These are phyloP conservation scores for Melitaea athalia DNA, from an alignment of 2,888 invertebrate species.

Conservation along the genomic window DNA sequence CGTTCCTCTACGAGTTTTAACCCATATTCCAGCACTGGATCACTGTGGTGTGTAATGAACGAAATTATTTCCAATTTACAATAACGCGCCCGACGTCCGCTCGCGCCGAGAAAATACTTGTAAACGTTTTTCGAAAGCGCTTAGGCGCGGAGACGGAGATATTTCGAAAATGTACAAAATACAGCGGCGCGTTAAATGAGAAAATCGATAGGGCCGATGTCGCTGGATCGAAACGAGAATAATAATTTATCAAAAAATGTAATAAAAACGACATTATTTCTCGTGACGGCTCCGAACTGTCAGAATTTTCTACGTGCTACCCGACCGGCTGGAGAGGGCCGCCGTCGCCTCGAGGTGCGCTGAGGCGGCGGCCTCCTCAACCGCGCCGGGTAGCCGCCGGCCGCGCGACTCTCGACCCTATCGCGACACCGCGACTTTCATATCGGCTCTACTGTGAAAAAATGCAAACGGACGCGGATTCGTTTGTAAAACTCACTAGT, in stretches of 20 bases:
- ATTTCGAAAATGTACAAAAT: conserved; percentile 79
- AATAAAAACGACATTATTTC: conserved; percentile 82
- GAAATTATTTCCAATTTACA: conserved; percentile 80
- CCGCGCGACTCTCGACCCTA: conserved; percentile 63
- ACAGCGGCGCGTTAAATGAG: conserved; percentile 76
- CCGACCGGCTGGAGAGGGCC: conserved; percentile 36
- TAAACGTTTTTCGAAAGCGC: conserved; percentile 81
- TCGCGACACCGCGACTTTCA: conserved; percentile 70
- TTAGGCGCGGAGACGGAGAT: conserved; percentile 70
- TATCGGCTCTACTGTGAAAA: conserved; percentile 76
- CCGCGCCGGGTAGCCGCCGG: conserved; percentile 58
- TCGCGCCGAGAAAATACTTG: conserved; percentile 71
- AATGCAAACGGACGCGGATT: conserved; percentile 75
- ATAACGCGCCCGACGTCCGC: conserved; percentile 74
- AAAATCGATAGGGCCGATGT: conserved; percentile 78
- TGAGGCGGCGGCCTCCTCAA: conserved; percentile 48
- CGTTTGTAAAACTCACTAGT: conserved; percentile 78
- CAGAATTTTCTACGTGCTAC: conserved; percentile 75
- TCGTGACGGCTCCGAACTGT: conserved; percentile 75
- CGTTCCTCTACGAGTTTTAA: conserved; percentile 65
- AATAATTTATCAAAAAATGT: conserved; percentile 82
- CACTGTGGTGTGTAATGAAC: conserved; percentile 72
- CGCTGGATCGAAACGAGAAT: conserved; percentile 75
- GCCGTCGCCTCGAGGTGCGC: conserved; percentile 30
- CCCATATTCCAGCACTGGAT: conserved; percentile 77